phyloP scores from a whole-genome alignment of 2,113 vertebrate species.

The Orthonyx spaldingii region DNA sequence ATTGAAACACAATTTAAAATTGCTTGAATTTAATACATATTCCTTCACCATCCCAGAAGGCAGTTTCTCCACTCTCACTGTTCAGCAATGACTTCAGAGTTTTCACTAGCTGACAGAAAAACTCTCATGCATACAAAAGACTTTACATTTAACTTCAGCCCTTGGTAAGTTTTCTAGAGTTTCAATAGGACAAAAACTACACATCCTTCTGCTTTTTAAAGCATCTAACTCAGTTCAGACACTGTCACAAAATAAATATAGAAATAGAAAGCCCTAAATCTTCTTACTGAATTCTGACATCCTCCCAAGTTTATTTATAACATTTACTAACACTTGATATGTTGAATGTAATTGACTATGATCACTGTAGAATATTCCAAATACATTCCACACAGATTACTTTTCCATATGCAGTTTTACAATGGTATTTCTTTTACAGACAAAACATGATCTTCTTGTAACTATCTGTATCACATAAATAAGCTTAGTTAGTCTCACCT shows the following conservation, averaged over 20 bases:
- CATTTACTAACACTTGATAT: background rate
- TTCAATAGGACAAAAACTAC: background rate
- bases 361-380: background rate
- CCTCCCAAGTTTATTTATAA: background rate
- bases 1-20: background rate
- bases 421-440: background rate
- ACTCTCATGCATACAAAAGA: background rate
- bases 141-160: background rate
- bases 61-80: background rate
- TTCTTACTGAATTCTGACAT: background rate
- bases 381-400: background rate
- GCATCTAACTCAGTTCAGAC: background rate
- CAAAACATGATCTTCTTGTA: background rate
- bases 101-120: background rate
- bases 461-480: background rate
- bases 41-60: background rate
- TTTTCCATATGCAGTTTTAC: background rate
- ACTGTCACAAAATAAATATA: background rate
- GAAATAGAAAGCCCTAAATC: background rate
- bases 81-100: background rate
- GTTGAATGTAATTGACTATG: background rate
- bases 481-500: slow-evolving; percentile 72
- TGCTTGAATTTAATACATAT: background rate
- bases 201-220: background rate
- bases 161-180: background rate